Conservation (phyloP, 2,113 vertebrate genomes). For the Macaca mulatta region DNA sequence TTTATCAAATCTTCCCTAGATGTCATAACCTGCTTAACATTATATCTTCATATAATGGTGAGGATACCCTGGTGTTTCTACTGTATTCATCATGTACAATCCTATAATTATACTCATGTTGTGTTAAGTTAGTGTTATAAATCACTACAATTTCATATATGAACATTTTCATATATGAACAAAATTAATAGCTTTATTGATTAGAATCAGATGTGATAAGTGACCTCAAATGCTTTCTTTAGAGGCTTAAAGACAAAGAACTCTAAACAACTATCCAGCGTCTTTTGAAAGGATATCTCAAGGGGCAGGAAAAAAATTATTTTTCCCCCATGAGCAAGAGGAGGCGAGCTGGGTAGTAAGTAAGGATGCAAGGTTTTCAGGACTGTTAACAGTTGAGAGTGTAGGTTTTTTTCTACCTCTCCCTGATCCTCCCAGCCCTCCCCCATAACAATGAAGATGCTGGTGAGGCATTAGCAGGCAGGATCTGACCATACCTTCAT, state of each 20-base stretch:
- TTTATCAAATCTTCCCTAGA: conserved; percentile 33
- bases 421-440: conserved; percentile 39
- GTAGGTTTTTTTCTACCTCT: not conserved
- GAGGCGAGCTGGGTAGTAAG: not conserved
- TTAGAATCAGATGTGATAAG: conserved; percentile 8
- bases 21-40: not conserved
- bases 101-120: not conserved
- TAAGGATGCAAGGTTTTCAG: not conserved
- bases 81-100: not conserved
- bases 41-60: not conserved
- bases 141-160: not conserved
- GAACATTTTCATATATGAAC: conserved; percentile 16
- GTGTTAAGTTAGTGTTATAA: conserved; percentile 29
- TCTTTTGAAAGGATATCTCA: conserved; percentile 14
- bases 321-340: not conserved
- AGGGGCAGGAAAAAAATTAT: not conserved
- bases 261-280: not conserved
- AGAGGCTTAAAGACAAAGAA: conserved; percentile 66
- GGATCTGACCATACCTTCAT: conserved; percentile 92
- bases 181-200: not conserved
- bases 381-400: not conserved
- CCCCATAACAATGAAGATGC: conserved; percentile 37
- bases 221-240: conserved; percentile 45
- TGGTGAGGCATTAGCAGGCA: conserved; percentile 1
- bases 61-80: not conserved